A percentile compares a stretch with the other conserved stretches of the same genome.
These are phyloP conservation scores for Drosophila arawakana DNA, from an alignment of 1,140 invertebrate genomes.

Conservation along the genomic window DNA sequence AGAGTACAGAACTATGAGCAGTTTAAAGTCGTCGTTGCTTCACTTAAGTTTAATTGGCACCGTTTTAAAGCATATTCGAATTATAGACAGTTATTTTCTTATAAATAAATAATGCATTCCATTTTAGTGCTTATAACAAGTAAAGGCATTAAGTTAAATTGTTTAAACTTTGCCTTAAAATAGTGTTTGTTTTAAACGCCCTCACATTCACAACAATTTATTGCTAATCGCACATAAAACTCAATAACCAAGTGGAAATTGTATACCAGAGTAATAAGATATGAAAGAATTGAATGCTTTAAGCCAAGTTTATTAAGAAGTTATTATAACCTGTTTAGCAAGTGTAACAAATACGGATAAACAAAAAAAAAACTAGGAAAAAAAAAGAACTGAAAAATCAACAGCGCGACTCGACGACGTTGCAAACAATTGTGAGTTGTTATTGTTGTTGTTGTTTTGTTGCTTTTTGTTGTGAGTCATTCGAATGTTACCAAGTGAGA, in stretches of 20 bases:
- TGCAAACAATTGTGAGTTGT: constrained; percentile 42
- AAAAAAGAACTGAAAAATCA: constrained; percentile 22
- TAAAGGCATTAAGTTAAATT: no score
- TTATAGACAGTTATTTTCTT: no score
- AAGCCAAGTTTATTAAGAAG: constrained; percentile 14
- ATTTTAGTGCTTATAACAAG: no score
- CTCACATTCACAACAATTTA: not conserved
- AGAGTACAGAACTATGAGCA: no score
- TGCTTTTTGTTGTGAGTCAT: constrained; percentile 40
- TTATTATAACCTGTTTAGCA: constrained; percentile 24
- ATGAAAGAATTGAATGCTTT: constrained; percentile 2
- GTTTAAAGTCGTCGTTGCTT: no score
- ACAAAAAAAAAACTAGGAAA: not conserved
- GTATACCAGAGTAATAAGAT: not conserved
- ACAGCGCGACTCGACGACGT: constrained; percentile 34
- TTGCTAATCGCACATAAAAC: constrained; percentile 1
- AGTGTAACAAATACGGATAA: constrained; percentile 12
- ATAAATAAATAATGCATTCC: no score
- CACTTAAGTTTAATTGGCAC: no score
- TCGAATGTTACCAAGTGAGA: constrained; percentile 28
- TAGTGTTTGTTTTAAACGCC: constrained; percentile 1
- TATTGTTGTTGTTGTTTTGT: constrained; percentile 24
- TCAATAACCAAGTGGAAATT: constrained; percentile 8
- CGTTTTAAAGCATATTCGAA: no score
- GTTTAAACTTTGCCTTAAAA: not conserved